phyloP scores from a whole-genome alignment of 2,888 invertebrate species.

The Agriopis marginaria region DNA sequence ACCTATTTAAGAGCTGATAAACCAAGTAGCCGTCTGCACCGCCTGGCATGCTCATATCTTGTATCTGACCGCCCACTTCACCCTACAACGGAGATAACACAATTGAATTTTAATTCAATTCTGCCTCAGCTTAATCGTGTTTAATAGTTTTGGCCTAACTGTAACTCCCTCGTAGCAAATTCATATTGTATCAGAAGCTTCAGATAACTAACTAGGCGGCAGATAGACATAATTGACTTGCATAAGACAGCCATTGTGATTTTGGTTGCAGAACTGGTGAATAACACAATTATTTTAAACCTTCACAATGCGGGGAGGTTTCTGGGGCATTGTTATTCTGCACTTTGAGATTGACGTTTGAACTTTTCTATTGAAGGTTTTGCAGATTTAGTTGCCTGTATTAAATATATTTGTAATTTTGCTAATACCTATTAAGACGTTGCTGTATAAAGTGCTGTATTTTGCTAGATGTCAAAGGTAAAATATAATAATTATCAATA shows the following conservation, averaged over 20 bases:
- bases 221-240: slow-evolving; percentile 84
- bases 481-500: too few species aligned
- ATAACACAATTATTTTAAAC: slow-evolving; percentile 53
- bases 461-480: too few species aligned
- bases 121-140: slow-evolving; percentile 68
- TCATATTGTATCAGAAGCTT: slow-evolving; percentile 77
- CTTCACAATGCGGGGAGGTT: slow-evolving; percentile 42
- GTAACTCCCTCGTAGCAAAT: slow-evolving; percentile 70
- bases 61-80: slow-evolving; percentile 46
- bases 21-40: slow-evolving; percentile 41
- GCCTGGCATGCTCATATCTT: slow-evolving; percentile 41
- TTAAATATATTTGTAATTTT: too few species aligned
- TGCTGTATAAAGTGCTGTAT: too few species aligned
- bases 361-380: too few species aligned
- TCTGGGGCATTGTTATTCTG: slow-evolving; percentile 3
- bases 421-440: too few species aligned
- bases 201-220: slow-evolving; percentile 78
- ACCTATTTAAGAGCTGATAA: slow-evolving; percentile 49
- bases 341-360: background rate
- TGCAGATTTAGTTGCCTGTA: too few species aligned
- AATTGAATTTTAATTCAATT: slow-evolving; percentile 75
- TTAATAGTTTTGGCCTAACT: slow-evolving; percentile 71
- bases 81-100: slow-evolving; percentile 55
- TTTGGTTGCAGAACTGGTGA: slow-evolving; percentile 60
- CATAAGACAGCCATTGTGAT: slow-evolving; percentile 81